phyloP scores from a whole-genome alignment of 1,140 invertebrate species.

The Solenopsis fugax region DNA sequence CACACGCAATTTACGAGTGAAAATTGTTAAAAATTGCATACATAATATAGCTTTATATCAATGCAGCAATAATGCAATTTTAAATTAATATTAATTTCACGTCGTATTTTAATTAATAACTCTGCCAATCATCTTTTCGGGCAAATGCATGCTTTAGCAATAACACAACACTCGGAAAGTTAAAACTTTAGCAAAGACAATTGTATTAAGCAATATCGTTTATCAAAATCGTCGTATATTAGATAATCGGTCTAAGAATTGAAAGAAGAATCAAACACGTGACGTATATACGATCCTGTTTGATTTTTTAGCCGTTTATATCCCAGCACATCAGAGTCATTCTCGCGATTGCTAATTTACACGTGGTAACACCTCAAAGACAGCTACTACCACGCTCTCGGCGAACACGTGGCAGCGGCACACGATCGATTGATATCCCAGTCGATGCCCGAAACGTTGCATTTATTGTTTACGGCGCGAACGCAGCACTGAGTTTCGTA shows the following conservation, averaged over 20 bases:
- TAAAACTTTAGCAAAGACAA: not conserved
- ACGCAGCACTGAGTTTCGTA: constrained; percentile 48
- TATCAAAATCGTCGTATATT: not conserved
- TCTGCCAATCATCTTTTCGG: not conserved
- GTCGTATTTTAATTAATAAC: not conserved
- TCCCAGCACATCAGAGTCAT: not conserved
- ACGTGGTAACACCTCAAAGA: constrained; percentile 19
- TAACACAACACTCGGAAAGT: not conserved
- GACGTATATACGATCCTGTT: no score
- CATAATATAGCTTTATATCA: not conserved
- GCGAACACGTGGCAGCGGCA: constrained; percentile 69
- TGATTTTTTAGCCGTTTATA: not conserved
- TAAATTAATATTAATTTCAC: not conserved
- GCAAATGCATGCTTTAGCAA: not conserved
- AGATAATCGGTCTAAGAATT: not conserved
- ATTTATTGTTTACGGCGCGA: constrained; percentile 21
- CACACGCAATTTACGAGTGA: not conserved
- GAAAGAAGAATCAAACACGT: not conserved
- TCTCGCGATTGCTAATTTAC: constrained; percentile 32
- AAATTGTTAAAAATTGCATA: not conserved
- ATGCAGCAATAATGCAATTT: not conserved
- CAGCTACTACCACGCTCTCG: constrained; percentile 55
- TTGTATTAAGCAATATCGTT: not conserved
- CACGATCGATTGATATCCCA: constrained; percentile 55
- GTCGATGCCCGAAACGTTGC: constrained; percentile 49